Percentiles rank a stretch among this genome's conserved stretches.
Evolutionary conservation across 1,140 invertebrate species (phyloP).

Genomic region (Chlorops oryzae): DNA sequence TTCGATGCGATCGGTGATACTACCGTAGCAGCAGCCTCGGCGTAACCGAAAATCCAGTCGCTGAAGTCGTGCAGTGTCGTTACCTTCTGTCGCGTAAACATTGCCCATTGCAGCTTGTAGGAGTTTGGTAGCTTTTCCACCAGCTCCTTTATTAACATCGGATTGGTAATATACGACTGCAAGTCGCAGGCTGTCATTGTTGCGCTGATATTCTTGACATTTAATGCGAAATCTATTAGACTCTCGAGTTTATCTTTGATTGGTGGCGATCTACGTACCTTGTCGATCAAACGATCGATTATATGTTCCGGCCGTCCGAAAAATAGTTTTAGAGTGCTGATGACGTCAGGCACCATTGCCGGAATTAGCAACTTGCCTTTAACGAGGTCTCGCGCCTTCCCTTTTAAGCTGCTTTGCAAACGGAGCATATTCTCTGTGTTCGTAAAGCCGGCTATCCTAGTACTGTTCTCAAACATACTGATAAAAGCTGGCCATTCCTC

Average conservation of each 20-base stretch:
- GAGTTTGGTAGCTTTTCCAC: conserved; percentile 7
- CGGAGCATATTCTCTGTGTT: not conserved
- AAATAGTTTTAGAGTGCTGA: conserved; percentile 4
- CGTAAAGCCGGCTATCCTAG: too few species aligned
- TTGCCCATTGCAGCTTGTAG: conserved; percentile 8
- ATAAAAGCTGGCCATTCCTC: conserved; percentile 9
- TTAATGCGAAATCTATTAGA: conserved; percentile 6
- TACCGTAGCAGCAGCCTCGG: too few species aligned
- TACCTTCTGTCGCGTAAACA: too few species aligned
- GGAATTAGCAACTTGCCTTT: conserved; percentile 2
- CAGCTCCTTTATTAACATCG: conserved; percentile 1
- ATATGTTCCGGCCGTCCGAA: conserved; percentile 9
- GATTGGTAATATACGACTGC: conserved; percentile 5
- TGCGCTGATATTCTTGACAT: conserved; percentile 4
- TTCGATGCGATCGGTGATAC: too few species aligned
- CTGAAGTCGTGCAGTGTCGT: too few species aligned
- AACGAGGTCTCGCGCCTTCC: conserved; percentile 1
- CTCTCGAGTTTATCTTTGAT: conserved; percentile 6
- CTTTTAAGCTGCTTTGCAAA: too few species aligned
- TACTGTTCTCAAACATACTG: conserved; percentile 7
- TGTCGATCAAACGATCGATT: not conserved
- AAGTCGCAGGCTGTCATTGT: conserved; percentile 8
- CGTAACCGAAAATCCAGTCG: too few species aligned
- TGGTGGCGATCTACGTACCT: not conserved
- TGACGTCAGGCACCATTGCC: conserved; percentile 4